Percentiles rank a stretch among this genome's conserved stretches.
phyloP scores from a whole-genome alignment of 2,888 invertebrate genomes.

The Lycocerus yunnanus region DNA sequence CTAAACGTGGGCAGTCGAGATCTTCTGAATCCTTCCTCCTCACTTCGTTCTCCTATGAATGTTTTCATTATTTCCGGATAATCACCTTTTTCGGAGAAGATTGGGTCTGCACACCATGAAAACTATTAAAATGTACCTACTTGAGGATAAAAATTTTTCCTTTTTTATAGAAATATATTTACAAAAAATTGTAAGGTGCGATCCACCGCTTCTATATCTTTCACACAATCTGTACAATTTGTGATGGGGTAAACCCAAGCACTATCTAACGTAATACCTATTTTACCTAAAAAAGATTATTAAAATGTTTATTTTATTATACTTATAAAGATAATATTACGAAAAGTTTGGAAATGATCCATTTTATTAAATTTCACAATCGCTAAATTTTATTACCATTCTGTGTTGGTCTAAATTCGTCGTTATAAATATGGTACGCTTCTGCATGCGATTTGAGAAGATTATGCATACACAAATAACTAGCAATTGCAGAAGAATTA shows the following conservation, averaged over 20 bases:
- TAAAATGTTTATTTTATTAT: too few species aligned
- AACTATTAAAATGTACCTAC: conserved; percentile 29
- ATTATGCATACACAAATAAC: conserved; percentile 66
- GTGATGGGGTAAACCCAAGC: conserved; percentile 63
- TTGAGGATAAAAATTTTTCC: neutral
- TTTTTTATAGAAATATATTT: conserved; percentile 38
- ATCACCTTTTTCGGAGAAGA: conserved; percentile 61
- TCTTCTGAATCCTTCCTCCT: conserved; percentile 59
- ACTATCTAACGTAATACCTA: conserved; percentile 65
- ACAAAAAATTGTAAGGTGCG: conserved; percentile 61
- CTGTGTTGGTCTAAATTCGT: conserved; percentile 54
- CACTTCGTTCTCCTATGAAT: conserved; percentile 60
- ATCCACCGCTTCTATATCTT: conserved; percentile 66
- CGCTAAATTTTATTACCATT: conserved; percentile 26
- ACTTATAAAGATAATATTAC: too few species aligned
- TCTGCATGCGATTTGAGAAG: conserved; percentile 67
- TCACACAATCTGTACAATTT: conserved; percentile 54
- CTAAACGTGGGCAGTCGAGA: conserved; percentile 64
- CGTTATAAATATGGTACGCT: conserved; percentile 63
- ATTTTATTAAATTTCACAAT: neutral
- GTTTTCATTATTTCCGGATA: conserved; percentile 62
- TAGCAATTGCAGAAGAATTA: conserved; percentile 57
- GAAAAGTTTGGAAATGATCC: too few species aligned
- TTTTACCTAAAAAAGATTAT: too few species aligned
- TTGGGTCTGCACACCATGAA: conserved; percentile 63